Evolutionary conservation across 2,797 vertebrate species (phyloP), one percentile per base, ranked within the genome.

Genomic region (Malacoctenus gilli): DNA sequence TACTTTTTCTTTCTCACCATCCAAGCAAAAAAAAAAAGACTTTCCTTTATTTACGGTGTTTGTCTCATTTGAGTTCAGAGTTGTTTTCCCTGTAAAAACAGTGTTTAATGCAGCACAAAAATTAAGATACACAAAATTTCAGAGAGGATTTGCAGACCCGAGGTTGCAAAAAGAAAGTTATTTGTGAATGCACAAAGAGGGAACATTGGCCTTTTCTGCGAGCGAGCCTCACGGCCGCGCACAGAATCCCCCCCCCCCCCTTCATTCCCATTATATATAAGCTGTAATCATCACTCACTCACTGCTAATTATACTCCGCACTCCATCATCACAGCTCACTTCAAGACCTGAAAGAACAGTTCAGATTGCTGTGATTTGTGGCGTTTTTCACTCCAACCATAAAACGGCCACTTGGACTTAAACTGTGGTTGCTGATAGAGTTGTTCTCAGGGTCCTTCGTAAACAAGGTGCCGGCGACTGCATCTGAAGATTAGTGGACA

Each of bases 271-370:
- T 82, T 68, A 64, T 40, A 51, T 51, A 72, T 59, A 65, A 58
- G 40, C 71, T 77, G 44, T 75, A 80, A 84, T 81, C 74, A 73
- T 64, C 50, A 47, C 54, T 77, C 55, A 56, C 57, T 80, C 52
- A 60, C 42, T 30, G 37, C 68, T 77, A 81, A 83, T 83, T 82
- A 77, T 48, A 64, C 47, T 14, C 53, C 48, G 5, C 9, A 36
- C 61, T 71, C 54, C 66, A 32, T 70, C 53, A 72, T 64, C 49
- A 39, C 1, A 0, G 36, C 43, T 65, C 62, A 59, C 62, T 76
- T 51, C 38, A 58, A 49, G 22, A 39, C 47, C 37, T 68, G 41
- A 59, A 56, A 70, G 48, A 51, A 60, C 48, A 35, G 23, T 31
- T 58, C n/a, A 38, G 25, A 51, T 46, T 2, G 42, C 25, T 47